phyloP scores from a whole-genome alignment of 2,797 vertebrate genomes.

The Coregonus sp. region DNA sequence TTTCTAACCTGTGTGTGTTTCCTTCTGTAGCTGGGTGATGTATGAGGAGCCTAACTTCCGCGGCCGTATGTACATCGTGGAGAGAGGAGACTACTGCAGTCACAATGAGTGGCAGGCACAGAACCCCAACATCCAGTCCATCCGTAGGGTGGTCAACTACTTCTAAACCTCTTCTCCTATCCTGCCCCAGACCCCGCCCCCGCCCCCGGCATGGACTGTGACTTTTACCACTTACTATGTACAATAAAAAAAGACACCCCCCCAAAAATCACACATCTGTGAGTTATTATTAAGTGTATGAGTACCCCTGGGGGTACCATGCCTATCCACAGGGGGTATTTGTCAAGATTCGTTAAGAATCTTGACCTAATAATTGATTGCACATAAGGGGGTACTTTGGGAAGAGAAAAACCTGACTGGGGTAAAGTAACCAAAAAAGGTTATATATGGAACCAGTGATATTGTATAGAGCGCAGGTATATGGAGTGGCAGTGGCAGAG shows the following conservation, averaged over 20 bases:
- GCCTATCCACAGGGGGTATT: not conserved
- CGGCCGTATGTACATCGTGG: slow-evolving; percentile 90
- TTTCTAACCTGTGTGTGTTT: slow-evolving; percentile 9
- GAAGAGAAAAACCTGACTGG: not conserved
- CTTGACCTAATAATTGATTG: not conserved
- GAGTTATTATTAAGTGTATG: not conserved
- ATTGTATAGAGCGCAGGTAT: not conserved
- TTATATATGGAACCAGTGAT: not conserved
- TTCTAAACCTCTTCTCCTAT: slow-evolving; percentile 71
- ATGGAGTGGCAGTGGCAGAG: not conserved
- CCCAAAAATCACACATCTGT: slow-evolving; percentile 34
- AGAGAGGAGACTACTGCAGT: slow-evolving; percentile 85
- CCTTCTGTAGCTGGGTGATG: slow-evolving; percentile 85
- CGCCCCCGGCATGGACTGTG: slow-evolving; percentile 25
- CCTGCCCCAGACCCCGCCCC: not conserved
- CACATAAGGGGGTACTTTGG: not conserved
- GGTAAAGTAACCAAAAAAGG: not conserved
- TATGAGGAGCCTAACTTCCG: slow-evolving; percentile 93
- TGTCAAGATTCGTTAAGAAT: not conserved
- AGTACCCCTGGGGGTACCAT: not conserved
- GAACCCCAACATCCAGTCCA: slow-evolving; percentile 86
- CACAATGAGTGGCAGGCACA: slow-evolving; percentile 86
- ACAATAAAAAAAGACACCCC: slow-evolving; percentile 57
- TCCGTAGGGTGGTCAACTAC: slow-evolving; percentile 88
- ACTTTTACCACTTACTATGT: slow-evolving; percentile 48